A percentile compares a stretch with the other conserved stretches of the same genome.
Evolutionary conservation across 2,797 vertebrate species (phyloP).

Genomic region (Paguma larvata): DNA sequence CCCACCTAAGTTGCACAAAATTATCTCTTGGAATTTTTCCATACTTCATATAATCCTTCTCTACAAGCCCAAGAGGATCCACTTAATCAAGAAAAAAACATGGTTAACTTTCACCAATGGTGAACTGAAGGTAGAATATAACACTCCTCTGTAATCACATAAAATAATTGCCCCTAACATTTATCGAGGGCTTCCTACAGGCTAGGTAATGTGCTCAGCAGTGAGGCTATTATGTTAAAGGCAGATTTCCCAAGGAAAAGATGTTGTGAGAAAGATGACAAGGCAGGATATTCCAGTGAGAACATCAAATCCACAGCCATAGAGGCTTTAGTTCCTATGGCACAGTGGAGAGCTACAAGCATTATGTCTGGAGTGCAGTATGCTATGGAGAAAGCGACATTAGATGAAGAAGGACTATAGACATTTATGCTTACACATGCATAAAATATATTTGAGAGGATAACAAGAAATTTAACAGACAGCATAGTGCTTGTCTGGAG

Average conservation of each 20-base stretch:
- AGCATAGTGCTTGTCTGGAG: background rate
- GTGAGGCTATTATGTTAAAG: background rate
- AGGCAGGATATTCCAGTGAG: background rate
- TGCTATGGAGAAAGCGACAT: background rate
- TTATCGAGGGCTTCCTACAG: background rate
- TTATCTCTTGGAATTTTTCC: constrained; percentile 37
- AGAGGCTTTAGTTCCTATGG: background rate
- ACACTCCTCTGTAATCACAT: background rate
- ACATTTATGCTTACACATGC: background rate
- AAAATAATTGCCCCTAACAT: background rate
- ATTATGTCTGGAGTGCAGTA: background rate
- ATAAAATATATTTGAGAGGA: background rate
- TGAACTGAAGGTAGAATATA: background rate
- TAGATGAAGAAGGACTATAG: background rate
- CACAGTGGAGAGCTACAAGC: background rate
- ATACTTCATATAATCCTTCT: constrained; percentile 23
- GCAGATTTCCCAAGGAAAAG: background rate
- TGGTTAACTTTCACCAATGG: background rate
- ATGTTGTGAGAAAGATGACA: background rate
- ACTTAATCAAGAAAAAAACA: background rate
- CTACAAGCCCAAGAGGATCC: background rate
- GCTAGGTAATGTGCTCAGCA: background rate
- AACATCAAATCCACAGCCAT: background rate
- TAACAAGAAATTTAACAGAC: background rate
- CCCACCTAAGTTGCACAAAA: constrained; percentile 35